phyloP scores from a whole-genome alignment of 1,140 invertebrate genomes.

The Meteorus sp. region DNA sequence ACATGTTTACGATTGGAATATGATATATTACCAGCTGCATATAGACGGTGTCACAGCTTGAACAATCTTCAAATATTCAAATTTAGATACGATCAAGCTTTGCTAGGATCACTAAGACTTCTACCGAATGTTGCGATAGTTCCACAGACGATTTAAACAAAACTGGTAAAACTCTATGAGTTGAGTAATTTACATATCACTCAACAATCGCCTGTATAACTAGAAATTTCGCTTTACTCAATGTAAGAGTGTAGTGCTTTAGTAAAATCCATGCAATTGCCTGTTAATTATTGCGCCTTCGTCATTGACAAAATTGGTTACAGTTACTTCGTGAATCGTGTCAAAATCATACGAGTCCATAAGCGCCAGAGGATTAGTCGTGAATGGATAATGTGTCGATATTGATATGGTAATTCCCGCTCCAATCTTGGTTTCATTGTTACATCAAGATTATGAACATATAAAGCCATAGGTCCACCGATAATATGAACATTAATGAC shows the following conservation, averaged over 20 bases:
- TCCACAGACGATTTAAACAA: too few species aligned
- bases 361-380: neutral
- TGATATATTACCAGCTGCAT: too few species aligned
- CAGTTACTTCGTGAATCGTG: slow-evolving; percentile 7
- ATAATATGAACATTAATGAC: neutral
- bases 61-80: too few species aligned
- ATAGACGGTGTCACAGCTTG: too few species aligned
- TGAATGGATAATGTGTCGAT: slow-evolving; percentile 13
- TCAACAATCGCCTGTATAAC: too few species aligned
- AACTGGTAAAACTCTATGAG: too few species aligned
- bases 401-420: neutral
- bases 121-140: too few species aligned
- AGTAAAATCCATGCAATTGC: slow-evolving; percentile 26
- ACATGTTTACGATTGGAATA: too few species aligned
- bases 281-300: slow-evolving; percentile 29
- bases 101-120: too few species aligned
- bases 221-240: slow-evolving; percentile 23
- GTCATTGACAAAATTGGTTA: slow-evolving; percentile 18
- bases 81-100: too few species aligned
- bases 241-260: slow-evolving; percentile 19
- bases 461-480: neutral
- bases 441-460: neutral
- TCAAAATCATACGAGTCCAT: slow-evolving; percentile 26
- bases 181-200: too few species aligned
- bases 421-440: neutral